phyloP scores from a whole-genome alignment of 2,888 invertebrate genomes.

The Palloptera scutellata region DNA sequence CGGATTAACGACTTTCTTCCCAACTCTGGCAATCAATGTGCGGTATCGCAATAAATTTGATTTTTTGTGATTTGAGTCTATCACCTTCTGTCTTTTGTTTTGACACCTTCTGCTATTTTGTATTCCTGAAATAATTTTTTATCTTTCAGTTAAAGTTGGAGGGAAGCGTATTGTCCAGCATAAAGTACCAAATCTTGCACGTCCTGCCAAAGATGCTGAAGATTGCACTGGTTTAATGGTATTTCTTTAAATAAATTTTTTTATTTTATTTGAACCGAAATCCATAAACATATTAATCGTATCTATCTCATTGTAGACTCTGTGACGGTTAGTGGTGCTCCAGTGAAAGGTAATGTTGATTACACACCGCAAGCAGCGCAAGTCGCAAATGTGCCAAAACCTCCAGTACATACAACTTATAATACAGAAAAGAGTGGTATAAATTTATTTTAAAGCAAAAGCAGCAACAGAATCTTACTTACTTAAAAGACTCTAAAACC shows the following conservation, averaged over 20 bases:
- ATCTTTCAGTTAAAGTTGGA: conserved; percentile 81
- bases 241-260: conserved; percentile 45
- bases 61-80: too few relatives aligned
- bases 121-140: too few relatives aligned
- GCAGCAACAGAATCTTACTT: too few relatives aligned
- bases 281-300: not conserved
- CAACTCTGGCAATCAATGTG: too few relatives aligned
- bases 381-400: conserved; percentile 81
- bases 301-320: conserved; percentile 70
- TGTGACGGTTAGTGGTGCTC: conserved; percentile 78
- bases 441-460: too few relatives aligned
- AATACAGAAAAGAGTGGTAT: too few relatives aligned
- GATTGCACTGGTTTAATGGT: conserved; percentile 79
- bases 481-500: too few relatives aligned
- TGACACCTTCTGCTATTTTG: too few relatives aligned
- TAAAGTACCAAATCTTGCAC: conserved; percentile 74
- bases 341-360: conserved; percentile 83
- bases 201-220: conserved; percentile 74
- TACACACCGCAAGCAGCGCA: conserved; percentile 90
- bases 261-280: not conserved
- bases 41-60: too few relatives aligned
- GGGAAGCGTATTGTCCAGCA: conserved; percentile 93
- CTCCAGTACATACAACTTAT: conserved; percentile 74
- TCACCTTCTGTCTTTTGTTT: too few relatives aligned
- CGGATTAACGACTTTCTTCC: too few relatives aligned